phyloP scores from a whole-genome alignment of 2,113 vertebrate species.

The Forbesichthys papilliferus region DNA sequence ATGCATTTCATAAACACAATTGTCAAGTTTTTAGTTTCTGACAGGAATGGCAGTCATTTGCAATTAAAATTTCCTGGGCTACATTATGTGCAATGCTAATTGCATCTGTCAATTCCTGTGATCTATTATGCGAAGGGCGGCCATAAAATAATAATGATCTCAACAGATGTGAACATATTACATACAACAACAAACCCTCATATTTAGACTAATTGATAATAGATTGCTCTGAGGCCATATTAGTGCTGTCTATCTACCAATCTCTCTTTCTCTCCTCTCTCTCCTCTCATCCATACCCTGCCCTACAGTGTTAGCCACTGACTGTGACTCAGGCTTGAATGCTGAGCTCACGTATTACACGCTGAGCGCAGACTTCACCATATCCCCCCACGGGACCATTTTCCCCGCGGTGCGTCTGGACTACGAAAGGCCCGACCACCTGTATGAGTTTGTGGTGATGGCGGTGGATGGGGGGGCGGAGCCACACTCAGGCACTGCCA shows the following conservation, averaged over 20 bases:
- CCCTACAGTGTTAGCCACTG: slow-evolving; percentile 82
- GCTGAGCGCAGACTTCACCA: slow-evolving; percentile 84
- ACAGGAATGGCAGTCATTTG: too few species aligned
- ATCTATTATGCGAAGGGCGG: too few species aligned
- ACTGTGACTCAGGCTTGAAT: slow-evolving; percentile 86
- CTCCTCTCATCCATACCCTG: not conserved
- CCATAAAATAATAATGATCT: too few species aligned
- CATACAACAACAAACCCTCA: too few species aligned
- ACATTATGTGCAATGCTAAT: too few species aligned
- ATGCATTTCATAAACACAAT: too few species aligned
- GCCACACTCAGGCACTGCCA: slow-evolving; percentile 84
- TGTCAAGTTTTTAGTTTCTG: too few species aligned
- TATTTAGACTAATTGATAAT: too few species aligned
- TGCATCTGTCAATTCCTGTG: too few species aligned
- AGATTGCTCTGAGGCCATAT: too few species aligned
- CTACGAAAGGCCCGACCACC: slow-evolving; percentile 83
- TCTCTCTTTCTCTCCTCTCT: not conserved
- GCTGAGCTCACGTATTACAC: slow-evolving; percentile 84
- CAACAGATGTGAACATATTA: too few species aligned
- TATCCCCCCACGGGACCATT: slow-evolving; percentile 83
- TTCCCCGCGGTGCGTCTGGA: slow-evolving; percentile 81
- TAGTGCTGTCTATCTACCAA: not conserved
- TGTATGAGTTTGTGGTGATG: slow-evolving; percentile 89
- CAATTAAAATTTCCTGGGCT: too few species aligned
- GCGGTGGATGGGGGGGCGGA: slow-evolving; percentile 84